Conservation (phyloP, 2,113 vertebrate species). For the Nannobrachium achirus region DNA sequence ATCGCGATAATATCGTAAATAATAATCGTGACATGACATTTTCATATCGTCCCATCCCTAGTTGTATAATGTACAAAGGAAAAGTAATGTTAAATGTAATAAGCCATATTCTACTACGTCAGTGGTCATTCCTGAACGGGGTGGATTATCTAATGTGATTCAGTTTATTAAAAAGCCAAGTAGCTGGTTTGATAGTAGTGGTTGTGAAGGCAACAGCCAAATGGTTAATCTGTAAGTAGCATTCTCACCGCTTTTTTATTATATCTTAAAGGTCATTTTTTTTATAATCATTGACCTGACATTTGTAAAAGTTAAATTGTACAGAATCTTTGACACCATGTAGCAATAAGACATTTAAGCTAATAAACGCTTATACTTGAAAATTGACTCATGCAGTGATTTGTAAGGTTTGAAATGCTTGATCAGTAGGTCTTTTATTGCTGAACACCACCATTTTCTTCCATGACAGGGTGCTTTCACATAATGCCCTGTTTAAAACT, state of each 20-base stretch:
- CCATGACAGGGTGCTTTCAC: too few species aligned
- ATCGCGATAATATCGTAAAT: too few species aligned
- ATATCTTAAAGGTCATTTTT: conserved; percentile 9
- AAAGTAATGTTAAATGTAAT: conserved; percentile 23
- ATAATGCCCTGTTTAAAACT: too few species aligned
- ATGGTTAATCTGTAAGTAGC: conserved; percentile 26
- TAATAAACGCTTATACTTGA: conserved; percentile 48
- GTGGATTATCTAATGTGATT: conserved; percentile 37
- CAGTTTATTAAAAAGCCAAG: conserved; percentile 48
- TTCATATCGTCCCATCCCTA: too few species aligned
- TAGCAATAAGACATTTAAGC: conserved; percentile 64
- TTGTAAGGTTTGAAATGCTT: too few species aligned
- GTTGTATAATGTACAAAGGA: conserved; percentile 18
- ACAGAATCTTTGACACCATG: conserved; percentile 67
- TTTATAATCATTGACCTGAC: conserved; percentile 51
- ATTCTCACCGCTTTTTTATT: conserved; percentile 12
- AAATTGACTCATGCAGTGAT: background rate
- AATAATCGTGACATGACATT: too few species aligned
- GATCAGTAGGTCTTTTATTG: too few species aligned
- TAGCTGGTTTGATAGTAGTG: conserved; percentile 41
- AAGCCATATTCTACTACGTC: conserved; percentile 7
- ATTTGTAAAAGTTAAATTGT: conserved; percentile 74
- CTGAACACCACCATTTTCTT: too few species aligned
- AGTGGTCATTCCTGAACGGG: background rate
- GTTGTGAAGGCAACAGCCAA: conserved; percentile 33